Evolutionary conservation across 2,797 vertebrate species (phyloP), one percentile per base, ranked within the genome.

Genomic region (Eleutherodactylus coqui): DNA sequence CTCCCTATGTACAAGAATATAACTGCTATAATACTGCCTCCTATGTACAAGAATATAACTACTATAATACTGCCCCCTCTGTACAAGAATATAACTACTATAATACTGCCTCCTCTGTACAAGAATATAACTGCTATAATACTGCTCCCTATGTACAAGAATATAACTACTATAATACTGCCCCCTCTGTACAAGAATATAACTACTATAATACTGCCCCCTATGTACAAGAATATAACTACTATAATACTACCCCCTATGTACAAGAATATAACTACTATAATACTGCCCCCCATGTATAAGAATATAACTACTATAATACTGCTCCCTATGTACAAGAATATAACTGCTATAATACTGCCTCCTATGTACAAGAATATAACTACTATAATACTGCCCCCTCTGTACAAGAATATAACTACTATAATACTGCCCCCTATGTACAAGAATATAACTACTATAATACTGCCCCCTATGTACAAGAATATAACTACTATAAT

Each of bases 201-300:
- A 64, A 19, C 60, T 34, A 64, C 60, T 64, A 64, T 64, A 64
- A 64, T 34, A 64, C 60, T 64, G 60, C n/a, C 29, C 19, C 60
- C 60, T 64, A 64, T 64, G 16, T 64, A 64, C 29, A 34, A 19
- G 29, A 19, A 64, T 64, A 64, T 34, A 64, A 34, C 60, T 34
- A 64, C 60, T 64, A 64, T 64, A 64, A 64, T 64, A 64, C 60
- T 64, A 29, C 60, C n/a, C n/a, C n/a, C n/a, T n/a, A n/a, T n/a
- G n/a, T n/a, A n/a, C n/a, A n/a, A n/a, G n/a, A n/a, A n/a, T n/a
- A n/a, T n/a, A n/a, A n/a, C n/a, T n/a, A n/a, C n/a, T n/a, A n/a
- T n/a, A n/a, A n/a, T n/a, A n/a, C n/a, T n/a, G n/a, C n/a, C n/a
- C n/a, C n/a, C n/a, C n/a, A n/a, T n/a, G n/a, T n/a, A n/a, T n/a